Percentiles rank a stretch among this genome's conserved stretches.
Evolutionary conservation across 2,888 invertebrate species (phyloP).

Genomic region (Agrypnus murinus): DNA sequence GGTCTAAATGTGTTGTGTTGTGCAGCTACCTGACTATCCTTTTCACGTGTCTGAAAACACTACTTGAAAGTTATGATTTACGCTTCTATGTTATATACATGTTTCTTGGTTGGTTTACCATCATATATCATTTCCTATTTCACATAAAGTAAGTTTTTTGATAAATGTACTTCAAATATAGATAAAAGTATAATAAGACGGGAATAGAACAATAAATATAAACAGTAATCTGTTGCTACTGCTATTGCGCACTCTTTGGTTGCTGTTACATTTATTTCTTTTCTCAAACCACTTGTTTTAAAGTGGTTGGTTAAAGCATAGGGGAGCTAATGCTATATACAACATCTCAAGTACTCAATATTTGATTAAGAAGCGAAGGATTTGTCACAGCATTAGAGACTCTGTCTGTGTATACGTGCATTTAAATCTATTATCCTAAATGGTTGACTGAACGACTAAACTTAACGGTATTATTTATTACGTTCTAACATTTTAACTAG

Average conservation of each 20-base stretch:
- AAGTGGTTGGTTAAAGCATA: background rate
- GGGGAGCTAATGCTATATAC: background rate
- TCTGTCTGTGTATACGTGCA: too few species aligned
- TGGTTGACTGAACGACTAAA: background rate
- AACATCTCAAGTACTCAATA: background rate
- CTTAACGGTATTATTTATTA: background rate
- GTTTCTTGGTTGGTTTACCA: conserved; percentile 8
- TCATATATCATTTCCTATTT: conserved; percentile 30
- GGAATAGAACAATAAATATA: conserved; percentile 55
- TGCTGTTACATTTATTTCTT: conserved; percentile 52
- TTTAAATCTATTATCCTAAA: too few species aligned
- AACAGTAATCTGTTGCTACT: conserved; percentile 55
- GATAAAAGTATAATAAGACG: conserved; percentile 49
- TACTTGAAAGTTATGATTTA: conserved; percentile 21
- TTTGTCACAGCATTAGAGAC: background rate
- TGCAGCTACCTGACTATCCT: background rate
- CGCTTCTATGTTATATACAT: background rate
- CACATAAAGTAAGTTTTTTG: conserved; percentile 40
- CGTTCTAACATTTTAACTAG: background rate
- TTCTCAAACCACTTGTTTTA: conserved; percentile 51
- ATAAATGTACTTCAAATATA: conserved; percentile 38
- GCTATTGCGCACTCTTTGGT: conserved; percentile 55
- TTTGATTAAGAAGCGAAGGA: background rate
- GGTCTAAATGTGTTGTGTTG: background rate
- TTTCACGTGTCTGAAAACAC: conserved; percentile 1